Evolutionary conservation across 2,797 vertebrate genomes (phyloP).

Genomic region (Eupleurogrammus muticus): DNA sequence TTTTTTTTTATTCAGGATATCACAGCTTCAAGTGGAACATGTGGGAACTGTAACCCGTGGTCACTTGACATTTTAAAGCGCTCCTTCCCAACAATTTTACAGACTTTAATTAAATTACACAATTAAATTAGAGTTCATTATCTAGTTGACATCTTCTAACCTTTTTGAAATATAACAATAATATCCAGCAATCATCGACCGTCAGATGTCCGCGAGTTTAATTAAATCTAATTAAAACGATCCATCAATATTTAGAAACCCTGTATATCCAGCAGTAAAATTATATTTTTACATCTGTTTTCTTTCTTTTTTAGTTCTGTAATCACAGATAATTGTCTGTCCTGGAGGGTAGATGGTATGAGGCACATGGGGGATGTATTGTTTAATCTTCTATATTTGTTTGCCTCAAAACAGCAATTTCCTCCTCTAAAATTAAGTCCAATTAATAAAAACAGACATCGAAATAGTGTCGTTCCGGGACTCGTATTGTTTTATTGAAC

Average conservation of each 20-base stretch:
- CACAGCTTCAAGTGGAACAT: too few species aligned
- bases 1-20: too few species aligned
- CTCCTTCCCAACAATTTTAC: neutral
- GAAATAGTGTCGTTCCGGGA: too few species aligned
- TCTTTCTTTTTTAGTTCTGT: neutral
- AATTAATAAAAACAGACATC: neutral
- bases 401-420: slow-evolving; percentile 4
- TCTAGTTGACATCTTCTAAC: neutral
- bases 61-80: neutral
- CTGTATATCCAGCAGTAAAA: neutral
- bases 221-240: slow-evolving; percentile 7
- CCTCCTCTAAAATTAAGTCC: neutral
- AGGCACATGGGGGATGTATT: neutral
- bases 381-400: neutral
- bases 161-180: neutral
- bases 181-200: neutral
- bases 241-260: neutral
- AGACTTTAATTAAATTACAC: neutral
- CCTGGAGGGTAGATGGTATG: neutral
- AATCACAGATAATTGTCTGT: neutral
- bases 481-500: neutral
- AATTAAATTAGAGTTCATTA: neutral
- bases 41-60: neutral
- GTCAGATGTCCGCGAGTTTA: neutral
- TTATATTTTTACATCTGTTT: neutral